Evolutionary conservation across 2,113 vertebrate species (phyloP), one percentile per base, ranked within the genome.

Genomic region (Ornithorhynchus anatinus): DNA sequence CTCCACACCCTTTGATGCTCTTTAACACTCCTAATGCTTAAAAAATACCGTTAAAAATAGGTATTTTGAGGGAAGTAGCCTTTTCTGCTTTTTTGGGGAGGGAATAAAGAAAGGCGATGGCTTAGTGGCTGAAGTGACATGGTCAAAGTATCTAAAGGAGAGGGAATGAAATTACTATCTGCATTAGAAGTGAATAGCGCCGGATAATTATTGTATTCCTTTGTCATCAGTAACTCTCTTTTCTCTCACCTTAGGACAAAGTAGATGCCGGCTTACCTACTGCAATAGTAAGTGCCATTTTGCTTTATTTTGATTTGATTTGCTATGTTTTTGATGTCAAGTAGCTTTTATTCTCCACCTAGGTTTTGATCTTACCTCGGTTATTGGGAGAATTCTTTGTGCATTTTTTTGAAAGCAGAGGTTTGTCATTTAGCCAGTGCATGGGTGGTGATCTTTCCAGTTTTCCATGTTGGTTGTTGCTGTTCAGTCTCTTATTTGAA

Each of bases 201-300:
- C n/a, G n/a, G 33, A 62, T 10, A 50, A 35, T 57, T 3, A 70
- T 79, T 52, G 17, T 72, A 38, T 72, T 51, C 44, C 42, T 77
- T 58, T n/a, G 16, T 14, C 22, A 33, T 39, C 48, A 71, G 32
- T 33, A 45, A 32, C 3, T 50, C 59, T 54, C 5, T 86, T 7
- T 80, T 57, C 78, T 79, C 32, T 10, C 6, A 58, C 72, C 67
- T 62, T 86, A 99, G 98, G 98, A 99, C 85, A 98, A 97, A 91
- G 97, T 99, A 52, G 97, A 99, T 89, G 97, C 98, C 81, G 98
- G 98, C 48, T 91, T 98, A 60, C 98, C 98, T 7, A 99, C 98
- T 73, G 97, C 98, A 50, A 96, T 99, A 84, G 97, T 99, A 90
- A 97, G 98, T 95, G 86, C 72, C 48, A 15, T 51, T 73, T 79